Evolutionary conservation across 2,888 invertebrate species (phyloP).

Genomic region (Polyommatus iphigenia): DNA sequence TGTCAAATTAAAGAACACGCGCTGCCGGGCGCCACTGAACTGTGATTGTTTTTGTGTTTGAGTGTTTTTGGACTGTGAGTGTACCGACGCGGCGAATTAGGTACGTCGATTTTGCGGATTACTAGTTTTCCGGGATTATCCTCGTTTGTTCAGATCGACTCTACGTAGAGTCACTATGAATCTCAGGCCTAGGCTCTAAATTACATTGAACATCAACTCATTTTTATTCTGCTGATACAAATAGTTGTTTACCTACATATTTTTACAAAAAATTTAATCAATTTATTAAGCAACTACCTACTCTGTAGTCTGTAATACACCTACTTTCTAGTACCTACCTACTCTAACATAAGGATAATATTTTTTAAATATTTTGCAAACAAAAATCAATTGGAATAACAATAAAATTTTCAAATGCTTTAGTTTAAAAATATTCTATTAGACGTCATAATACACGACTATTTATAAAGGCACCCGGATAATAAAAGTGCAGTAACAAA

Average conservation of each 20-base stretch:
- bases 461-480: too few relatives aligned
- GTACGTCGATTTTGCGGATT: constrained; percentile 44
- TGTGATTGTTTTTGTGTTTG: constrained; percentile 36
- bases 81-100: constrained; percentile 46
- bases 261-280: background rate
- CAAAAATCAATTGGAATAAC: too few relatives aligned
- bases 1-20: constrained; percentile 73
- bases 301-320: background rate
- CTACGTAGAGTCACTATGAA: constrained; percentile 1
- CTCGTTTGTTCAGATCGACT: background rate
- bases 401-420: too few relatives aligned
- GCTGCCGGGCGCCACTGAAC: constrained; percentile 44
- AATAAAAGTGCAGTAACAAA: too few relatives aligned
- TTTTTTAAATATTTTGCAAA: too few relatives aligned
- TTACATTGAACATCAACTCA: background rate
- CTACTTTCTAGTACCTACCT: background rate
- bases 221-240: background rate
- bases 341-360: background rate
- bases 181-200: background rate
- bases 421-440: too few relatives aligned
- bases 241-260: background rate
- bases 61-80: constrained; percentile 57
- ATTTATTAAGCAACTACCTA: background rate
- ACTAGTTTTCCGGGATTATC: constrained; percentile 21
- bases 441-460: too few relatives aligned